Conservation (phyloP, 1,140 invertebrate genomes). For the Ptiloglossa arizonensis region DNA sequence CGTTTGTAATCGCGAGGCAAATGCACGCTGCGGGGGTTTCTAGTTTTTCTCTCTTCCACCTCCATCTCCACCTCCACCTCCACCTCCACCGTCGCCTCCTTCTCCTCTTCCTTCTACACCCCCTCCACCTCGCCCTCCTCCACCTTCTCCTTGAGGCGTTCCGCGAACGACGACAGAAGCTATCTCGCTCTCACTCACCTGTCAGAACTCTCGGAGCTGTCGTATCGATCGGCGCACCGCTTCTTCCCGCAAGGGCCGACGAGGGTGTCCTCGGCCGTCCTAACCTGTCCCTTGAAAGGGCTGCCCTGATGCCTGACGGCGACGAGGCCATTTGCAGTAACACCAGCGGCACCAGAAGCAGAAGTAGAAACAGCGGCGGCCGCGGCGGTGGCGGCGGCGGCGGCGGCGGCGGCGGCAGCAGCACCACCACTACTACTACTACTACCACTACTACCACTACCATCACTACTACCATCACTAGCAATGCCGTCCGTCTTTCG, state of each 20-base stretch:
- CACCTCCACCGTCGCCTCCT: conserved; percentile 19
- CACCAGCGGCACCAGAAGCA: conserved; percentile 37
- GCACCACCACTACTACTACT: conserved; percentile 29
- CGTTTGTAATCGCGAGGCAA: neutral
- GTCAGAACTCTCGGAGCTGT: conserved; percentile 94
- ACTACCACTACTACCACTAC: conserved; percentile 22
- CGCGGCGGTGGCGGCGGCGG: conserved; percentile 25
- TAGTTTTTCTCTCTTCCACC: neutral
- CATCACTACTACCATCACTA: conserved; percentile 30
- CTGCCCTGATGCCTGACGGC: conserved; percentile 64
- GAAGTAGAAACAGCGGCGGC: conserved; percentile 48
- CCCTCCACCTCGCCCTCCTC: conserved; percentile 1
- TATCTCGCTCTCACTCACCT: conserved; percentile 84
- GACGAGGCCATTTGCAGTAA: conserved; percentile 40
- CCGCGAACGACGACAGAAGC: conserved; percentile 24
- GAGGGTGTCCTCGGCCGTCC: conserved; percentile 70
- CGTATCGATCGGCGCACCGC: conserved; percentile 92
- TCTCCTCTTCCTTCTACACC: conserved; percentile 2
- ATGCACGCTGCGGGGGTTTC: neutral
- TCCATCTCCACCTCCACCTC: neutral
- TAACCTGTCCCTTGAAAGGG: conserved; percentile 74
- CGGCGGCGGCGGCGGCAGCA: conserved; percentile 23
- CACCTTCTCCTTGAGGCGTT: conserved; percentile 26
- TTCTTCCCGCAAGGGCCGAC: conserved; percentile 87
- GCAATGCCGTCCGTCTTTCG: conserved; percentile 37